These are phyloP conservation scores for Zaprionus kolodkinae DNA, from an alignment of 1,140 invertebrate genomes.

Conservation along the genomic window DNA sequence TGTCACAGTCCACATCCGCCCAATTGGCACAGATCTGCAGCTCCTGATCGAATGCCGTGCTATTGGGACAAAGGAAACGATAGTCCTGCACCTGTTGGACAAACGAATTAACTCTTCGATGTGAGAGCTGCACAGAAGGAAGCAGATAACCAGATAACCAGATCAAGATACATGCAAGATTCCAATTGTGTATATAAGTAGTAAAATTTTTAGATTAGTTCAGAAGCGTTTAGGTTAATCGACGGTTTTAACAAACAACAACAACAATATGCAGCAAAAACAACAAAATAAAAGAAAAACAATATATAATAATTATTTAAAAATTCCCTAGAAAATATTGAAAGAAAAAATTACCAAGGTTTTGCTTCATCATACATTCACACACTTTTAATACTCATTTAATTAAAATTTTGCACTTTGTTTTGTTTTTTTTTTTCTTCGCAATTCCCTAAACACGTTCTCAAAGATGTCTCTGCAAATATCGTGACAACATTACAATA, in stretches of 20 bases:
- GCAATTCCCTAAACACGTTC: slow-evolving; percentile 11
- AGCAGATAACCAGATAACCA: slow-evolving; percentile 65
- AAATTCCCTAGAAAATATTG: background rate
- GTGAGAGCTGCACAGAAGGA: slow-evolving; percentile 68
- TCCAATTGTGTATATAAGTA: slow-evolving; percentile 59
- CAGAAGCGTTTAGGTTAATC: slow-evolving; percentile 18
- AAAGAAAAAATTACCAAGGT: background rate
- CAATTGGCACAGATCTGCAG: slow-evolving; percentile 96
- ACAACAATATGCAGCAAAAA: background rate
- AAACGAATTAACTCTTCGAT: slow-evolving; percentile 80
- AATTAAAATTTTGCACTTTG: slow-evolving; percentile 8
- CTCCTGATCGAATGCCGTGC: slow-evolving; percentile 96
- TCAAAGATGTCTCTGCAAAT: slow-evolving; percentile 35
- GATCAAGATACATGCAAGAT: slow-evolving; percentile 81
- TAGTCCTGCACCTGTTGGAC: slow-evolving; percentile 89
- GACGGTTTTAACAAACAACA: slow-evolving; percentile 14
- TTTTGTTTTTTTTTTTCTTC: background rate
- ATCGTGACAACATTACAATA: slow-evolving; percentile 46
- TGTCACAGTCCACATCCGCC: slow-evolving; percentile 94
- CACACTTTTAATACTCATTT: background rate
- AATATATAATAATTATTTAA: too few species aligned
- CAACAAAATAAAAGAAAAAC: too few species aligned
- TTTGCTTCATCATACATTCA: background rate
- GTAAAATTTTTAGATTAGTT: slow-evolving; percentile 35
- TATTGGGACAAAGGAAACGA: slow-evolving; percentile 95